Base-by-base conservation (phyloP, 1,140 invertebrate genomes). In the Mylabris phalerata region DNA sequence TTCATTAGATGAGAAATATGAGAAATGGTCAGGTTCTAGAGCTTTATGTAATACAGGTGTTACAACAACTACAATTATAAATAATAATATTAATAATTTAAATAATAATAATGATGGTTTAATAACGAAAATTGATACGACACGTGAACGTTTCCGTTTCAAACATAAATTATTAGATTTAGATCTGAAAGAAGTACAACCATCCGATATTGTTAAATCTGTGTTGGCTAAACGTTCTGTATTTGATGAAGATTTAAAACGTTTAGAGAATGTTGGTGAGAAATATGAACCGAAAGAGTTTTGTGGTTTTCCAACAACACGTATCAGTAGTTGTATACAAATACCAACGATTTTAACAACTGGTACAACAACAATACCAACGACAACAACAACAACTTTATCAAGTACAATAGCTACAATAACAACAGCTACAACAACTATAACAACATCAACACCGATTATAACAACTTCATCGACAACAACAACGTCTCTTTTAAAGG, bases 211-310 rank as follows among this genome's bases (percentile, higher is more conserved):
- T 59, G 88, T 95, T 3, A 92, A 93, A 68, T 92, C 90, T 9
- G 82, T 98, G 48, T 78, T 97, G 59, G 90, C 93, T 5, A 94
- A 93, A 70, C 85, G 88, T 48, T 95, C 91, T 50, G 92, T 98
- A 9, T 96, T 98, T 73, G 95, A 98, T 71, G 94, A 97, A 73
- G 95, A 98, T 72, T 87, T 88, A 9, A 93, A 96, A 71, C 79
- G 95, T 7, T 77, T 98, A 13, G 93, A 97, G 74, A 93, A 93
- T 67, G 84, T 90, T 64, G 82, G 85, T 66, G 86, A 93, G 65
- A 92, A 93, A 74, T 92, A 92, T 70, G 89, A 92, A 73, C 87
- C 87, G 27, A 80, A 80, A 55, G 83, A 83, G 54, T 84, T 82
- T 64, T 79, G 73, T 27, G 72, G 75, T 27, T 71, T 71, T 65